phyloP scores from a whole-genome alignment of 2,797 vertebrate genomes.

The Pipistrellus kuhlii region DNA sequence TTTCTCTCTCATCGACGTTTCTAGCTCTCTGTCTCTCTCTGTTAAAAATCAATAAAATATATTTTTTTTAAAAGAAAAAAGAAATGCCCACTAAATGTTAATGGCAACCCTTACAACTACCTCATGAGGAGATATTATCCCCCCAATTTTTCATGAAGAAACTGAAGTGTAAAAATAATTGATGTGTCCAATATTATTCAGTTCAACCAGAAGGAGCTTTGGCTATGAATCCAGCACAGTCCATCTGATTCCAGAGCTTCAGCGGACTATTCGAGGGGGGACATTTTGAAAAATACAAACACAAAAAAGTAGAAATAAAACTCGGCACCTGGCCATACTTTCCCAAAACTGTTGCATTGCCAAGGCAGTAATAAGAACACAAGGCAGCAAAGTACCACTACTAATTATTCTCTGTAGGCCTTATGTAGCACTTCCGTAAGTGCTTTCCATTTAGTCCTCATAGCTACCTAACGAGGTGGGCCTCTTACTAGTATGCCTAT shows the following conservation, averaged over 20 bases:
- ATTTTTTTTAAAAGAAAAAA: not conserved
- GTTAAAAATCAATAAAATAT: no score
- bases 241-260: not conserved
- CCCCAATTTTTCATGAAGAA: constrained; percentile 33
- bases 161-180: constrained; percentile 37
- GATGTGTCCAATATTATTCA: not conserved
- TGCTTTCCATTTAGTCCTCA: not conserved
- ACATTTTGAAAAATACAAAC: not conserved
- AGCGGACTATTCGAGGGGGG: not conserved
- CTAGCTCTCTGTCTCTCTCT: no score
- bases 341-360: not conserved
- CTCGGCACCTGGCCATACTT: not conserved
- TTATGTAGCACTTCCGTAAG: not conserved
- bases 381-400: not conserved
- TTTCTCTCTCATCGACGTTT: no score
- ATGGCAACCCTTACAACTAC: not conserved
- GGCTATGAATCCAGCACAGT: constrained; percentile 22
- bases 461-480: not conserved
- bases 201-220: not conserved
- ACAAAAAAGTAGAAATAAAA: constrained; percentile 39
- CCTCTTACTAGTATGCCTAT: not conserved
- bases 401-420: not conserved
- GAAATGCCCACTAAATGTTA: not conserved
- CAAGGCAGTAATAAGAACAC: not conserved
- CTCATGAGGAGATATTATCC: not conserved